Base-by-base conservation (phyloP, 2,113 vertebrate species). In the Chaetorhynchus papuensis region DNA sequence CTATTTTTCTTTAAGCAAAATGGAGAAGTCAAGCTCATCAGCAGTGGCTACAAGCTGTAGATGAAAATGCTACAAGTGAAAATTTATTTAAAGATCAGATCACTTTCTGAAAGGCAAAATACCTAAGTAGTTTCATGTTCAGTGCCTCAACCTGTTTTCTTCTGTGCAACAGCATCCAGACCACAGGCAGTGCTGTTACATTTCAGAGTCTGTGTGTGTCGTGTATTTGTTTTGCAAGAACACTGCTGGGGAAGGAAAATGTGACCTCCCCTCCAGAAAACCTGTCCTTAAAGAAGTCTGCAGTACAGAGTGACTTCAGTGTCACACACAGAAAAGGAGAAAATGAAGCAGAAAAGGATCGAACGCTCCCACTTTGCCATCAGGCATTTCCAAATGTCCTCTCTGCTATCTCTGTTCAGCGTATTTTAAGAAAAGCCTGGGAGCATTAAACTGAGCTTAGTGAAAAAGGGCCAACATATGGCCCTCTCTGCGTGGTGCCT, bases 401-500 rank as follows among this genome's bases (percentile, higher is more conserved):
- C 56, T 18, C 4, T 3, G 0, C 53, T 75, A 6, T 42, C 65
- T 87, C 65, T 41, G 44, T 21, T 64, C 53, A 26, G 75, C 0
- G 0, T 83, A 72, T 88, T 93, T 93, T 85, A 69, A 88, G 94
- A 41, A 83, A 93, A 91, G 65, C 35, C 66, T 60, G 74, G 59
- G 74, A 95, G 74, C 82, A 64, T 69, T 90, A 79, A 84, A 60
- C 82, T 37, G 82, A 79, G 75, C 76, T 77, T 59, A 49, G 76
- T 74, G 80, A 20, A 13, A 83, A 74, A 78, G 64, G 77, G 64
- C 80, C 87, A 93, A 11, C 94, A 95, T 86, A 94, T 93, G 96
- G 88, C 59, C 28, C 8, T 94, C 82, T 26, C 94, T 80, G 94
- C 1, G 0, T 60, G 95, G 35, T 33, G 39, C 42, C 82, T 8